Base-by-base conservation (phyloP, 2,888 invertebrate species). In the Deilephila elpenor region DNA sequence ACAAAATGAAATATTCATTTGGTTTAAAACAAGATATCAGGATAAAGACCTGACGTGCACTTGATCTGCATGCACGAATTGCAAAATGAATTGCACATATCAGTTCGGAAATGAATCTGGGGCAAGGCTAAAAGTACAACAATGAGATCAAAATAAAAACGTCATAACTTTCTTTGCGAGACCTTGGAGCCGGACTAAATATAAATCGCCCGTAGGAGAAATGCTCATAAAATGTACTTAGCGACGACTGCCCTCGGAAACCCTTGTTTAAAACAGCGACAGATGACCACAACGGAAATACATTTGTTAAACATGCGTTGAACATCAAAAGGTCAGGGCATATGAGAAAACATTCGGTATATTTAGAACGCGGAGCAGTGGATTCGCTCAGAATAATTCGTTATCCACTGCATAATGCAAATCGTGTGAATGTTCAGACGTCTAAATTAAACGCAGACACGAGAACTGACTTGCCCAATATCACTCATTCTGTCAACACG, bases 281-380 rank as follows among this genome's bases (percentile, higher is more conserved):
- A 86, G 84, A 86, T 84, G 89, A 85, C 87, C 83, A 83, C 80
- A 84, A 80, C 85, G 86, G 83, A 87, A 86, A 85, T 86, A 83
- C 83, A 86, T 86, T 85, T 83, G 83, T 82, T 81, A 76, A 84
- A 80, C 84, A 80, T 80, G 77, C 81, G 80, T 81, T 79, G 76
- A 77, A 82, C 83, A 83, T 83, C 83, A 85, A 88, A 88, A 89
- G 90, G 88, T 86, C 89, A 82, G 78, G 76, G 75, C 80, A 80
- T 79, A 77, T 84, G 83, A 84, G 83, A 81, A 83, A 84, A 83
- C 84, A 81, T 77, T 77, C 70, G 79, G 75, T 87, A 89, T 87
- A 85, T 88, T 85, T 86, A 86, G 85, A 82, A 77, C 73, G 75
- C 77, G 20, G 78, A 72, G 64, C 71, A 73, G 67, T 71, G 59